Conservation (phyloP, 2,113 vertebrate species). For the Phocoena phocoena region DNA sequence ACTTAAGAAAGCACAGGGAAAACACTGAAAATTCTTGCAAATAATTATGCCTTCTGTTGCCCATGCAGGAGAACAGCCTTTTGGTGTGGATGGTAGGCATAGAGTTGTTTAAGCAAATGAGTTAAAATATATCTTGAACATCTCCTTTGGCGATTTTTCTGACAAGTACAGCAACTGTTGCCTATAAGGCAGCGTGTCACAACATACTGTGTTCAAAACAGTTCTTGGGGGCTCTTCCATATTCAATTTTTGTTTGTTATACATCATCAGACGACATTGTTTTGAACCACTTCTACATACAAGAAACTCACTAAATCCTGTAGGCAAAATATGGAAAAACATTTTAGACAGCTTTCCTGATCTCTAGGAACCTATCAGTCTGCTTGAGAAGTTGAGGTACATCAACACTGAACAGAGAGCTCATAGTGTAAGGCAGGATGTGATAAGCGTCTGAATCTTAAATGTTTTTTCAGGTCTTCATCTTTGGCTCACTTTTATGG, state of each 20-base stretch:
- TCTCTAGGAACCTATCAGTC: not conserved
- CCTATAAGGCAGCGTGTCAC: constrained; percentile 72
- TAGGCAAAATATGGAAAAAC: constrained; percentile 23
- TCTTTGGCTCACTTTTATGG: not conserved
- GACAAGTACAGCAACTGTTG: constrained; percentile 76
- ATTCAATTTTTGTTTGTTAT: constrained; percentile 76
- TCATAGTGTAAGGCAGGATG: not conserved
- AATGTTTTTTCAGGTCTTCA: not conserved
- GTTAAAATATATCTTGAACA: constrained; percentile 65
- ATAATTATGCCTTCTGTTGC: constrained; percentile 77
- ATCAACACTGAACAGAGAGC: not conserved
- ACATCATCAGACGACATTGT: constrained; percentile 65
- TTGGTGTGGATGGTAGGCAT: constrained; percentile 67
- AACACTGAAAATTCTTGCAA: constrained; percentile 69
- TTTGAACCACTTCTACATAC: constrained; percentile 51
- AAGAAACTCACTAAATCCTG: constrained; percentile 17
- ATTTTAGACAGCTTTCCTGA: not conserved
- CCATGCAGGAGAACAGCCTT: constrained; percentile 67
- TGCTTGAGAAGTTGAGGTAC: not conserved
- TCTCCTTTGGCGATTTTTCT: constrained; percentile 71
- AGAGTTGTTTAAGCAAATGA: constrained; percentile 67
- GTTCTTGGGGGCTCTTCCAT: constrained; percentile 67
- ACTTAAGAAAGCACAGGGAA: constrained; percentile 61
- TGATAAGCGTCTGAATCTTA: not conserved
- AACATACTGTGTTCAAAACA: constrained; percentile 75